Percentiles rank a stretch among this genome's conserved stretches.
Conservation (phyloP, 92 coral and sea anemone genomes). For the Galaxea fascicularis region DNA sequence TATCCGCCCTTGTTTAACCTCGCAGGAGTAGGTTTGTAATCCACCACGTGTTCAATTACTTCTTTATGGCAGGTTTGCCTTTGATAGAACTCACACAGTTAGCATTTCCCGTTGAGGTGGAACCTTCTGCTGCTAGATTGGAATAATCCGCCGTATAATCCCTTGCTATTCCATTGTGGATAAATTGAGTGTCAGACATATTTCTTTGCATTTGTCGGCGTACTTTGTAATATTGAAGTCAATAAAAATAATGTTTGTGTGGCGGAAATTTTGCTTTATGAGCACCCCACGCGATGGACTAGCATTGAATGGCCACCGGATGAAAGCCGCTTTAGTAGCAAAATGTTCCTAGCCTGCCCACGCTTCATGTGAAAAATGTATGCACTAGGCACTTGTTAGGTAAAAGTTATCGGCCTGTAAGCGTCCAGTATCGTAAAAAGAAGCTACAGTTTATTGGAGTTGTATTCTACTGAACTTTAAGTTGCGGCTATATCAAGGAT, state of each 20-base stretch:
- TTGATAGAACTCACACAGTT: background rate
- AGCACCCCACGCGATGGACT: conserved; percentile 51
- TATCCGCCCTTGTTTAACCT: conserved; percentile 12
- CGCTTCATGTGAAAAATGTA: background rate
- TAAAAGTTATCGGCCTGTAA: no score
- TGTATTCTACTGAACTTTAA: no score
- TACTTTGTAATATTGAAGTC: conserved; percentile 54
- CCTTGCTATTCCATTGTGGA: conserved; percentile 26
- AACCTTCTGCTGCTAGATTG: conserved; percentile 20
- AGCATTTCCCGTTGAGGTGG: conserved; percentile 24
- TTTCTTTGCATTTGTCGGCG: conserved; percentile 56
- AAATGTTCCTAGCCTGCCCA: background rate
- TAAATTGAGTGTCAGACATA: background rate
- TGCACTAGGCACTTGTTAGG: no score
- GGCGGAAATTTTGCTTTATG: conserved; percentile 23
- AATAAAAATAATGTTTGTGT: conserved; percentile 38
- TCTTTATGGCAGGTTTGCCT: background rate
- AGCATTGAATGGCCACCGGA: background rate
- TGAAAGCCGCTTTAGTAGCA: background rate
- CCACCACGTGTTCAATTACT: background rate
- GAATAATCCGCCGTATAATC: conserved; percentile 12
- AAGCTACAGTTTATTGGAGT: no score
- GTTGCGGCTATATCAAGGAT: no score
- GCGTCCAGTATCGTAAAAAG: no score
- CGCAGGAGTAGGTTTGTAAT: conserved; percentile 13